Percentiles rank a stretch among this genome's conserved stretches.
phyloP scores from a whole-genome alignment of 2,113 vertebrate species.

The Fregata magnificens region DNA sequence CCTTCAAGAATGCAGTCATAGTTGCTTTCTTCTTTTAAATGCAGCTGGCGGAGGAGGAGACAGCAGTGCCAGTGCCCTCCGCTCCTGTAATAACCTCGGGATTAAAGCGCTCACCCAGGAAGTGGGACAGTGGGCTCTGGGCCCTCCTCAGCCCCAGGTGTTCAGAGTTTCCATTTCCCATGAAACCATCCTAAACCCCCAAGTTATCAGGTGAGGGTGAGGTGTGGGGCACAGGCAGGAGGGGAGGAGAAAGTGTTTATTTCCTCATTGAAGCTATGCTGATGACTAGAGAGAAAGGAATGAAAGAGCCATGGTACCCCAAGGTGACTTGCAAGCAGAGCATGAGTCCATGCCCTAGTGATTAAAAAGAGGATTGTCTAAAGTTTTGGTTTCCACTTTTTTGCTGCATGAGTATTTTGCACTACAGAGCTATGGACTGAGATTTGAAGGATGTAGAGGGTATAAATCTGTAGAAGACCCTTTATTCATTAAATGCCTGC shows the following conservation, averaged over 20 bases:
- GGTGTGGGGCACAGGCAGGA: not conserved
- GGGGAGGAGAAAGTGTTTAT: not conserved
- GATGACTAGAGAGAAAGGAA: not conserved
- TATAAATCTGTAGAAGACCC: not conserved
- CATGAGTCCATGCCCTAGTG: not conserved
- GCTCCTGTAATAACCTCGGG: constrained; percentile 24
- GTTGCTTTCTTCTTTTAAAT: constrained; percentile 42
- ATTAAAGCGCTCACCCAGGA: constrained; percentile 17
- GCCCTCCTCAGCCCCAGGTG: constrained; percentile 56
- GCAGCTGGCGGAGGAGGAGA: constrained; percentile 11
- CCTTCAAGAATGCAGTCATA: constrained; percentile 40
- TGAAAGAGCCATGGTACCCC: not conserved
- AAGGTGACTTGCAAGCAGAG: not conserved
- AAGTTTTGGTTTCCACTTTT: not conserved
- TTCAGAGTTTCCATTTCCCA: constrained; percentile 29
- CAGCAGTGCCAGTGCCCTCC: not conserved
- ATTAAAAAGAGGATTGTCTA: not conserved
- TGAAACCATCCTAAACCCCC: not conserved
- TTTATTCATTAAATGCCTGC: not conserved
- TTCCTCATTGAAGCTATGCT: not conserved
- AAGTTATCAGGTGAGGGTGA: not conserved
- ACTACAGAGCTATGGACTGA: not conserved
- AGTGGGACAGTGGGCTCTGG: constrained; percentile 3
- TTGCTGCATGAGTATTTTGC: not conserved
- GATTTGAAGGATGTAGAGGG: not conserved